These are phyloP conservation scores for Volucella bombylans DNA, from an alignment of 2,888 invertebrate species.

Conservation along the genomic window DNA sequence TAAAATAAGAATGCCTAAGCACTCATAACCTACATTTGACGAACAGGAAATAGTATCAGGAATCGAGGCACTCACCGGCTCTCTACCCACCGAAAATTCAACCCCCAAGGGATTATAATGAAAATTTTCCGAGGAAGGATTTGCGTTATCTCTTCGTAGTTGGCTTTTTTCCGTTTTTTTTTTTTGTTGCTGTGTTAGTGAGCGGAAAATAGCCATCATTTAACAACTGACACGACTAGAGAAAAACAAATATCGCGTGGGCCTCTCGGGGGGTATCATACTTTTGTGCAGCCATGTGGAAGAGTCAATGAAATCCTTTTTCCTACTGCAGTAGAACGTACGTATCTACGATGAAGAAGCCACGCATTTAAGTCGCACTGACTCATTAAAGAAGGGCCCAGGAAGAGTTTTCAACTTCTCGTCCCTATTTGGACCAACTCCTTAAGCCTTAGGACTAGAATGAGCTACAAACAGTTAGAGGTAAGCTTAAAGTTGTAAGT, in stretches of 20 bases:
- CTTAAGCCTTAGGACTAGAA: slow-evolving; percentile 33
- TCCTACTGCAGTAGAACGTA: neutral
- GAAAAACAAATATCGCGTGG: slow-evolving; percentile 43
- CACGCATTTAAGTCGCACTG: neutral
- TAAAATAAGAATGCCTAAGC: neutral
- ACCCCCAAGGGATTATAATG: slow-evolving; percentile 16
- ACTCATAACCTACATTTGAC: slow-evolving; percentile 66
- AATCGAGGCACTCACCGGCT: too few species aligned
- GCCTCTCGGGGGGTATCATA: slow-evolving; percentile 12
- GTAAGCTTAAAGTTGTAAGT: slow-evolving; percentile 33
- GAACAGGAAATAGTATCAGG: slow-evolving; percentile 21
- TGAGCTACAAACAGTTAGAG: slow-evolving; percentile 54
- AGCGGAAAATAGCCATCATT: slow-evolving; percentile 30
- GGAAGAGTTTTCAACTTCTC: neutral
- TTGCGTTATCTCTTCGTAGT: slow-evolving; percentile 31
- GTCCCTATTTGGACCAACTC: slow-evolving; percentile 7
- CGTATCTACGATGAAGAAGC: neutral
- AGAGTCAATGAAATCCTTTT: slow-evolving; percentile 62
- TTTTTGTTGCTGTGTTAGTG: slow-evolving; percentile 36
- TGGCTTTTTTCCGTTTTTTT: slow-evolving; percentile 32
- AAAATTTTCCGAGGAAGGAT: slow-evolving; percentile 33
- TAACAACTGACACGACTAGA: slow-evolving; percentile 20
- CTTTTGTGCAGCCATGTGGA: slow-evolving; percentile 47
- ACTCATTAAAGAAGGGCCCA: neutral
- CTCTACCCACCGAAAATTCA: slow-evolving; percentile 2